These are phyloP conservation scores for Saccopteryx leptura DNA, from an alignment of 2,113 vertebrate genomes.

Conservation along the genomic window DNA sequence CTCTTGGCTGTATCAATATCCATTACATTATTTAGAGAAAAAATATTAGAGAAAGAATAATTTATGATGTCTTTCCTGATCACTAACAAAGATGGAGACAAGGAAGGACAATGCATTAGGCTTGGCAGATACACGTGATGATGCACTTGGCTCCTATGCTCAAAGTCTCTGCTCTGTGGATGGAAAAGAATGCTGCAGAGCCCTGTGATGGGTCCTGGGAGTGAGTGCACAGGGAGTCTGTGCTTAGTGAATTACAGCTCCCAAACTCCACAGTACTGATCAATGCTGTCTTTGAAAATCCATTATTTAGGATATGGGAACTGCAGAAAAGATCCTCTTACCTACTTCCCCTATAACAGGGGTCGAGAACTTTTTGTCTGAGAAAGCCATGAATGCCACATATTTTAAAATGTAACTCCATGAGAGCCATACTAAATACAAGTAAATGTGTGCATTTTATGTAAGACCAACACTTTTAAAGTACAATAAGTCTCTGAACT, in stretches of 20 bases:
- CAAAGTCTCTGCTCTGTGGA: not conserved
- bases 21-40: slow-evolving; percentile 49
- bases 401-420: too few species aligned
- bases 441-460: too few species aligned
- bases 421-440: too few species aligned
- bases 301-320: not conserved
- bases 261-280: not conserved
- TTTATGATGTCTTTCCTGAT: slow-evolving; percentile 37
- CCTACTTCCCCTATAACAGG: not conserved
- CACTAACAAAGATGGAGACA: slow-evolving; percentile 58
- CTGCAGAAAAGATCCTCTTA: not conserved
- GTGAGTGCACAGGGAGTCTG: not conserved
- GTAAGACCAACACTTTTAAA: too few species aligned
- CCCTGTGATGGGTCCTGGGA: not conserved
- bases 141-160: not conserved
- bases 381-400: too few species aligned
- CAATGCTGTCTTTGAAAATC: not conserved
- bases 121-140: not conserved
- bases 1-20: slow-evolving; percentile 49
- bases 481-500: too few species aligned
- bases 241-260: not conserved
- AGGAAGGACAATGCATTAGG: not conserved
- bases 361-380: too few species aligned
- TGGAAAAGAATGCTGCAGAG: not conserved
- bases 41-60: slow-evolving; percentile 35